phyloP scores from a whole-genome alignment of 1,140 invertebrate species.

The Drosophila takahashii region DNA sequence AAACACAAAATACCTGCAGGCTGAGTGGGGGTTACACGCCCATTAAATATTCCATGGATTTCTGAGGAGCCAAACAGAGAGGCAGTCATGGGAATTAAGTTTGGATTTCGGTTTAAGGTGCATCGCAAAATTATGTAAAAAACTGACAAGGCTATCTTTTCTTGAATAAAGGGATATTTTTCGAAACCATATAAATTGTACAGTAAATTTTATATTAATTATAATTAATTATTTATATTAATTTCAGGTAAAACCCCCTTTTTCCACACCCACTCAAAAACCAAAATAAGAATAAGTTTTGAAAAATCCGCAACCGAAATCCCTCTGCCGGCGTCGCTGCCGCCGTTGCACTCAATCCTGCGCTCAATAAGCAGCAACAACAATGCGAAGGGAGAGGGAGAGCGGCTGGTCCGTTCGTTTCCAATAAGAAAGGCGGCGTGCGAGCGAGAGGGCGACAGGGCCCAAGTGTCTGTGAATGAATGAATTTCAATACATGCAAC shows the following conservation, averaged over 20 bases:
- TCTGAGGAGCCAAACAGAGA: not conserved
- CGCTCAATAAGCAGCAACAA: slow-evolving; percentile 62
- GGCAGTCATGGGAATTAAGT: not conserved
- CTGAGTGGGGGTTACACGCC: not conserved
- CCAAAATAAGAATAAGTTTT: slow-evolving; percentile 12
- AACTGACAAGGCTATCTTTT: not conserved
- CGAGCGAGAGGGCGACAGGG: slow-evolving; percentile 33
- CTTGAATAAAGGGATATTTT: not conserved
- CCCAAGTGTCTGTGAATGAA: slow-evolving; percentile 68
- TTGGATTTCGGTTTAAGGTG: not conserved
- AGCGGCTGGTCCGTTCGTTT: slow-evolving; percentile 66
- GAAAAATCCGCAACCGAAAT: slow-evolving; percentile 15
- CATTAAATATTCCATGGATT: slow-evolving; percentile 3
- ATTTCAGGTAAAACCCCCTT: slow-evolving; percentile 29
- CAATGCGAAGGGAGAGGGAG: slow-evolving; percentile 8
- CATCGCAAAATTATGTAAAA: not conserved
- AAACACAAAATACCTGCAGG: not conserved
- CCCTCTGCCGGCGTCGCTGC: slow-evolving; percentile 9
- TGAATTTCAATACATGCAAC: slow-evolving; percentile 84
- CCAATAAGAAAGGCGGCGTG: slow-evolving; percentile 74
- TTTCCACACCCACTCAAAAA: not conserved
- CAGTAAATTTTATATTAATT: too few species aligned
- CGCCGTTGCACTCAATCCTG: slow-evolving; percentile 62
- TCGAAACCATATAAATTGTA: not conserved
- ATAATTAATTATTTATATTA: too few species aligned